Evolutionary conservation across 2,888 invertebrate species (phyloP).

Genomic region (Prenolepis imparis): DNA sequence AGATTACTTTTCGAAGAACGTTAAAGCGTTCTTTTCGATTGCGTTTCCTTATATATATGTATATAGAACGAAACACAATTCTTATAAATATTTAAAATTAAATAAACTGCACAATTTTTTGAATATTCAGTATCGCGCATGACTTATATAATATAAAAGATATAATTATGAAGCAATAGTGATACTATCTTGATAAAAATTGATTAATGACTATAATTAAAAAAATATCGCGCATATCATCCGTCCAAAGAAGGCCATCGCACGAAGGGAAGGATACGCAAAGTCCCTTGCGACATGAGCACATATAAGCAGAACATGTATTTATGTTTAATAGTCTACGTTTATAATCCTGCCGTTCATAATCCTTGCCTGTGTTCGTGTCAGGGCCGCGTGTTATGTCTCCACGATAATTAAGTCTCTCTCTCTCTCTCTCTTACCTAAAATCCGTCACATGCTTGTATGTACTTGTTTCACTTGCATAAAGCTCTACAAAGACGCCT

Average conservation of each 20-base stretch:
- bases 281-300: not conserved
- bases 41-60: not conserved
- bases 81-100: not conserved
- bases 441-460: slow-evolving; percentile 49
- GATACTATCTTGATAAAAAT: not conserved
- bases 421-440: slow-evolving; percentile 53
- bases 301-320: slow-evolving; percentile 9
- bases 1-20: too few relatives aligned
- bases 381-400: slow-evolving; percentile 19
- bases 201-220: slow-evolving; percentile 17
- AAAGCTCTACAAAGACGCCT: not conserved
- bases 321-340: slow-evolving; percentile 11
- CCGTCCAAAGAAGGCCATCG: not conserved
- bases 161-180: not conserved
- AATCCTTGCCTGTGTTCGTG: slow-evolving; percentile 51
- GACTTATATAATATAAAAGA: not conserved
- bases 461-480: slow-evolving; percentile 5
- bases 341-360: slow-evolving; percentile 45
- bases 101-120: not conserved
- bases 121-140: not conserved
- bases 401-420: slow-evolving; percentile 54
- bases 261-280: not conserved
- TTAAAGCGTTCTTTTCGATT: not conserved
- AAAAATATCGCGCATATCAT: not conserved
- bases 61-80: not conserved